Base-by-base conservation (phyloP, 2,797 vertebrate genomes). In the Carapus acus region DNA sequence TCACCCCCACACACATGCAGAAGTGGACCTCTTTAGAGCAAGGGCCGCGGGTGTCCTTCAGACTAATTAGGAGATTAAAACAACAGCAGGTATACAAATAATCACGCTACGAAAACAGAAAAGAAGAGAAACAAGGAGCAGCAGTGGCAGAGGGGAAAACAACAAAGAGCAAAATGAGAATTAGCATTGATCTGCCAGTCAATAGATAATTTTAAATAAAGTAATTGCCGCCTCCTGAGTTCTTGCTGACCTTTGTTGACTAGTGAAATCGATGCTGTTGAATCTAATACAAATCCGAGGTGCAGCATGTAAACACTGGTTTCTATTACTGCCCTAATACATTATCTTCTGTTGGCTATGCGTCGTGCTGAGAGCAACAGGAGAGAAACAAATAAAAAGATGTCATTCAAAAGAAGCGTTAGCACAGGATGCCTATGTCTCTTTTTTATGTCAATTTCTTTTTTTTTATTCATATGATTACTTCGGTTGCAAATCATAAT, bases 181-280 rank as follows among this genome's bases (percentile, higher is more conserved):
- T 94, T 94, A 91, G 85, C 91, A 96, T 94, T 93, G 94, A 98
- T 96, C 93, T 91, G 88, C 79, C 83, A 87, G 86, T 90, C 90
- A 94, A 93, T 90, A 92, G 90, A 93, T 93, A 88, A 96, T 97
- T 95, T 93, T 92, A 93, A 94, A 93, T 92, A 94, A 94, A 95
- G 93, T 94, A 93, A 94, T 92, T 93, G 93, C 91, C 82, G 85
- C 89, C 90, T 91, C 90, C 87, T 74, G 85, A 92, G 88, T 94
- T 94, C 91, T 91, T 91, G 88, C 90, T 93, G 94, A 97, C 93
- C 93, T 94, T 90, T 86, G 93, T 91, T 91, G 90, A 90, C 92
- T 91, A 92, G 90, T 93, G 88, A 93, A 94, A 97, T 95, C 93
- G 89, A 94, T 97, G 93, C 91, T 93, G 86, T 96, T 96, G 94